Percentiles rank a stretch among this genome's conserved stretches.
These are phyloP conservation scores for Helicoverpa assulta DNA, from an alignment of 2,888 invertebrate species.

Conservation along the genomic window DNA sequence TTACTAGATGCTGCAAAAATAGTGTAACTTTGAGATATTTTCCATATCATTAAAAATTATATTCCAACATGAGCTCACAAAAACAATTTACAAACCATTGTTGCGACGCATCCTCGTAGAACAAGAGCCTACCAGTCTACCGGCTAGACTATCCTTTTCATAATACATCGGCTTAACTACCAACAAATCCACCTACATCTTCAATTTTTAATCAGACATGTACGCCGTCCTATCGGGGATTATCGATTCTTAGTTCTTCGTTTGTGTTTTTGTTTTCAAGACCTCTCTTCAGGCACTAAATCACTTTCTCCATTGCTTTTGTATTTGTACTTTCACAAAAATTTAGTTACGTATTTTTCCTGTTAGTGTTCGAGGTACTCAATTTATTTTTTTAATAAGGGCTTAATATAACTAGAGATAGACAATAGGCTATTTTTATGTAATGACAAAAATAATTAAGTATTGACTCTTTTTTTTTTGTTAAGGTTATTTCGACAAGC, in stretches of 20 bases:
- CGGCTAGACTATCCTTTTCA: slow-evolving; percentile 36
- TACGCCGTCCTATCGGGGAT: background rate
- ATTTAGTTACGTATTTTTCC: background rate
- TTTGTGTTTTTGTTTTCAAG: slow-evolving; percentile 20
- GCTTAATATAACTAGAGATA: no score
- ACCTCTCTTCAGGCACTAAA: slow-evolving; percentile 25
- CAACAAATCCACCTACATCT: slow-evolving; percentile 6
- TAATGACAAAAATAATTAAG: no score
- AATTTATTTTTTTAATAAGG: no score
- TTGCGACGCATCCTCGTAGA: no score
- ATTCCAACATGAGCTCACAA: no score
- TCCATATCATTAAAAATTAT: no score
- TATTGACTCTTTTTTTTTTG: no score
- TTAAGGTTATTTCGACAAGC: background rate
- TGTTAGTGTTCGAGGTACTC: no score
- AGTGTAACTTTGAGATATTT: no score
- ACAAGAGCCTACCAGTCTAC: slow-evolving; percentile 11
- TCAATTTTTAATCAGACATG: slow-evolving; percentile 40
- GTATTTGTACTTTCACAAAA: slow-evolving; percentile 7
- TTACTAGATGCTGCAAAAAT: no score
- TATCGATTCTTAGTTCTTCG: slow-evolving; percentile 2
- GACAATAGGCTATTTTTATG: background rate
- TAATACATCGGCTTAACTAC: slow-evolving; percentile 17
- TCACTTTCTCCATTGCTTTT: slow-evolving; percentile 44
- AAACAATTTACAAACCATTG: no score